These are phyloP conservation scores for Eumaeus atala DNA, from an alignment of 1,140 invertebrate species.

Conservation along the genomic window DNA sequence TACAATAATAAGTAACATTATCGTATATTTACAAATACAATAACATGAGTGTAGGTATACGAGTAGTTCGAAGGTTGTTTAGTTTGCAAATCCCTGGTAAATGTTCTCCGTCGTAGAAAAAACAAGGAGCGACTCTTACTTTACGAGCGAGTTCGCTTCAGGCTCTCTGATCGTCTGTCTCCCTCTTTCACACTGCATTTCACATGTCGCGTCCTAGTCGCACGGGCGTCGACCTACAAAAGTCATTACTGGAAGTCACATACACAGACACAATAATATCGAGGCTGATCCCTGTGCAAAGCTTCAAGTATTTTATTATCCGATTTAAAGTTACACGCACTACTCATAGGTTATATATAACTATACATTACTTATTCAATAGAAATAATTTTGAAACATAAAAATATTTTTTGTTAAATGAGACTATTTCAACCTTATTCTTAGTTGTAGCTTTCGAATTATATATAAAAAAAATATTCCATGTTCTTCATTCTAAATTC, in stretches of 20 bases:
- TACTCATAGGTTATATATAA: no score
- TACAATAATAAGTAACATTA: no score
- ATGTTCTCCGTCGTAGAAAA: slow-evolving; percentile 43
- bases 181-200: slow-evolving; percentile 19
- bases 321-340: not conserved
- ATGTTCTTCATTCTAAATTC: no score
- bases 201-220: slow-evolving; percentile 30
- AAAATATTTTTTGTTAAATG: no score
- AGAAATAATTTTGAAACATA: no score
- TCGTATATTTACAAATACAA: no score
- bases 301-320: not conserved
- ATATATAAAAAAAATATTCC: no score
- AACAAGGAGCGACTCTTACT: slow-evolving; percentile 47
- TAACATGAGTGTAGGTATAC: slow-evolving; percentile 3
- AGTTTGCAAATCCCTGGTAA: slow-evolving; percentile 22
- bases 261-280: slow-evolving; percentile 21
- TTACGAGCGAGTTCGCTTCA: slow-evolving; percentile 47
- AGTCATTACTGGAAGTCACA: slow-evolving; percentile 23
- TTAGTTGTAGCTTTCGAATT: not conserved
- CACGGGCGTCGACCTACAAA: slow-evolving; percentile 50
- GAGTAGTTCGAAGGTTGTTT: slow-evolving; percentile 5
- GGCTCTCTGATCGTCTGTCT: slow-evolving; percentile 31
- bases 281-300: slow-evolving; percentile 1
- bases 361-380: no score
- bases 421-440: not conserved